Base-by-base conservation (phyloP, 2,888 invertebrate species). In the Agrypnus murinus region DNA sequence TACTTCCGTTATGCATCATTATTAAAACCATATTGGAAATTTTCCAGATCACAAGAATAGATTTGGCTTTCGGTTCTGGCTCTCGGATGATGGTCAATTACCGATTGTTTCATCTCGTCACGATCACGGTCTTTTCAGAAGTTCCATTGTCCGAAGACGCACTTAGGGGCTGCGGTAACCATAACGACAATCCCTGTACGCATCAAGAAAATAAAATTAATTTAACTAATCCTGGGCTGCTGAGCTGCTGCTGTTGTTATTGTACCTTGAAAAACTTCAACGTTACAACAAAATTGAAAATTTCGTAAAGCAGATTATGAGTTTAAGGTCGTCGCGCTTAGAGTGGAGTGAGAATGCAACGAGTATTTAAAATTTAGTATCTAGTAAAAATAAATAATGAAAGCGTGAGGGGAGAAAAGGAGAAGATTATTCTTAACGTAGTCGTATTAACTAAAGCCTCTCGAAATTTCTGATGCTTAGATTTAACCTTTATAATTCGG, bases 71-170 rank as follows among this genome's bases (percentile, higher is more conserved):
- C 14, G 36, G 9, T 25, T 25, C 5, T 5, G 65, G 45, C 68
- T 50, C 76, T 71, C 75, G 72, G 71, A 77, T n/a, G n/a, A n/a
- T 77, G 81, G 81, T 81, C 81, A 81, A 81, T 81, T 81, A 81
- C 78, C 77, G 78, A 79, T 80, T 80, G 80, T 80, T 78, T 78
- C 77, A 74, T 77, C 76, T 77, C 80, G 78, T 81, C 78, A 73
- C 74, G 73, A 72, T 66, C n/a, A n/a, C 74, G 74, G 75, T 75
- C 77, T 75, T 74, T 25, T 25, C 5, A 72, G 73, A 73, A 72
- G 69, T 62, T 73, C 77, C 75, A 79, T 81, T 81, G 80, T 81
- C 79, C 81, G 67, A 65, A 66, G 66, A 65, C 65, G 58, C 69
- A 73, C 74, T 73, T 69, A 60, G 59, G 69, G 68, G 53, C 32